Conservation (phyloP, 1,140 invertebrate species). For the Parapsyche elsis region DNA sequence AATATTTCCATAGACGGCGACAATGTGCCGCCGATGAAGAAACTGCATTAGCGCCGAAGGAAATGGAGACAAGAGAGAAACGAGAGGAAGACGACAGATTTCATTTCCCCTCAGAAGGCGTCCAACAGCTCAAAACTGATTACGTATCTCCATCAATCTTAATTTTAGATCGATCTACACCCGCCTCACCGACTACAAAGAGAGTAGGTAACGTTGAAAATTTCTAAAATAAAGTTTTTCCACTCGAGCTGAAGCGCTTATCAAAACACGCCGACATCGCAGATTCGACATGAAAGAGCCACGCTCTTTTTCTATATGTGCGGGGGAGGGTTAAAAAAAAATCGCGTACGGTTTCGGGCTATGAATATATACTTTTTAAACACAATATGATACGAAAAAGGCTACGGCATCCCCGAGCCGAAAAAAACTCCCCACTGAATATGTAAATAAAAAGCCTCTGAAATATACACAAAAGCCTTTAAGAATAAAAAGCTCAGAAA, state of each 20-base stretch:
- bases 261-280: no score
- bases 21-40: background rate
- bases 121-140: conserved; percentile 18
- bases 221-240: no score
- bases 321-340: background rate
- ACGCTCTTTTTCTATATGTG: no score
- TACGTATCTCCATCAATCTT: conserved; percentile 33
- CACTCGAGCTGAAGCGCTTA: no score
- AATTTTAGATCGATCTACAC: conserved; percentile 10
- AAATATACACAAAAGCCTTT: background rate
- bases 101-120: conserved; percentile 8
- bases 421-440: background rate
- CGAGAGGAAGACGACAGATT: conserved; percentile 21
- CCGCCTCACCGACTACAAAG: no score
- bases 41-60: conserved; percentile 11
- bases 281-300: no score
- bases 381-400: conserved; percentile 15
- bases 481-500: background rate
- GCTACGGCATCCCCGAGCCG: background rate
- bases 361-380: conserved; percentile 25
- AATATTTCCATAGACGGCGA: no score
- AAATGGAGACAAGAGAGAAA: background rate
- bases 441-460: conserved; percentile 21
- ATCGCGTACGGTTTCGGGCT: background rate
- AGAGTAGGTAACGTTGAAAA: no score